Evolutionary conservation across 2,888 invertebrate species (phyloP).

Genomic region (Perdita meconis): DNA sequence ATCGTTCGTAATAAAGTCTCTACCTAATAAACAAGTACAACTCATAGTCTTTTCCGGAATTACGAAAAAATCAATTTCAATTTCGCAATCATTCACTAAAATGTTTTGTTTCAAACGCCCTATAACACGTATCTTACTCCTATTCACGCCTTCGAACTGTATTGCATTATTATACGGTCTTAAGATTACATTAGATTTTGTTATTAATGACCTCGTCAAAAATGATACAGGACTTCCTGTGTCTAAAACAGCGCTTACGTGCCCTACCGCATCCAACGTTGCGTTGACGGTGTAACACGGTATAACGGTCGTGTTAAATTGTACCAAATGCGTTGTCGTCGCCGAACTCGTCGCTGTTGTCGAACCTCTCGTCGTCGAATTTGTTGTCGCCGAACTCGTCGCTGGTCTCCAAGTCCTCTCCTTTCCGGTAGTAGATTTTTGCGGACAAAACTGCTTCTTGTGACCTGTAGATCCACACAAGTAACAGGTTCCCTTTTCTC

Average conservation of each 20-base stretch:
- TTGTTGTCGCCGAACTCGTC: background rate
- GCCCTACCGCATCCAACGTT: background rate
- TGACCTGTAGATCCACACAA: conserved; percentile 7
- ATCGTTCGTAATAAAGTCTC: conserved; percentile 12
- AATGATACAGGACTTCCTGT: conserved; percentile 21
- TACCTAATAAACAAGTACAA: conserved; percentile 24
- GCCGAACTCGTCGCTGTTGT: too few species aligned
- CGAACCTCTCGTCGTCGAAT: background rate
- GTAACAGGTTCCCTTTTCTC: conserved; percentile 15
- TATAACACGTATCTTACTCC: conserved; percentile 5
- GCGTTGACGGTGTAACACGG: conserved; percentile 1
- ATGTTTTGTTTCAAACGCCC: background rate
- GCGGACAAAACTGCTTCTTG: background rate
- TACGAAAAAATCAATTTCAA: conserved; percentile 14
- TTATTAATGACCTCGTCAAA: background rate
- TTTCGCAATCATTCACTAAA: background rate
- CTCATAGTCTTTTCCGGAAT: conserved; percentile 7
- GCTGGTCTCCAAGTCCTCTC: background rate
- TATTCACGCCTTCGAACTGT: conserved; percentile 16
- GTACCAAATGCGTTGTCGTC: conserved; percentile 13
- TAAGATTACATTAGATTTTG: background rate
- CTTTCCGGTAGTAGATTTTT: background rate
- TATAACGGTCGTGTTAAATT: background rate
- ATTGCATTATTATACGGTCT: background rate
- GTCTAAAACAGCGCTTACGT: conserved; percentile 4